These are phyloP conservation scores for Ornithoptera priamus DNA, from an alignment of 2,888 invertebrate species.

Conservation along the genomic window DNA sequence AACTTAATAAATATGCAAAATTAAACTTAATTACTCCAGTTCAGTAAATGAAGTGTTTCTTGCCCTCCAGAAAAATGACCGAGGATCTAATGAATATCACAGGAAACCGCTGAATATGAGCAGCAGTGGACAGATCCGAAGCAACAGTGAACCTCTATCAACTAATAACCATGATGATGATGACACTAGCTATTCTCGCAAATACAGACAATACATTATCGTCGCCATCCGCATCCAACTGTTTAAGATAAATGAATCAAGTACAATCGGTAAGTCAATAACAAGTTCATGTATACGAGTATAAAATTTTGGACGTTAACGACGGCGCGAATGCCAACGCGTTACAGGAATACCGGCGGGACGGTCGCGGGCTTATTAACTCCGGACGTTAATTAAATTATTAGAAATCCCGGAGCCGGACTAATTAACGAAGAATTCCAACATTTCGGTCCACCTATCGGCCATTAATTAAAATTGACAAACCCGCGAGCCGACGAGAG, in stretches of 20 bases:
- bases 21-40: too few species aligned
- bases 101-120: too few species aligned
- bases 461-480: conserved; percentile 79
- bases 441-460: conserved; percentile 78
- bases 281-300: background rate
- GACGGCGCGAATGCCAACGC: conserved; percentile 54
- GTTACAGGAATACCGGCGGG: conserved; percentile 66
- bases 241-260: background rate
- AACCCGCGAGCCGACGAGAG: conserved; percentile 68
- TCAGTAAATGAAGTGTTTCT: too few species aligned
- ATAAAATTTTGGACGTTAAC: conserved; percentile 33
- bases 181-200: too few species aligned
- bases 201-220: background rate
- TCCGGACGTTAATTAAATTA: conserved; percentile 76
- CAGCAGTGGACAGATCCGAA: too few species aligned
- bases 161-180: too few species aligned
- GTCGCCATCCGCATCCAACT: background rate
- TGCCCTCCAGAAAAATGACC: too few species aligned
- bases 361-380: conserved; percentile 68
- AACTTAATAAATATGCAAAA: too few species aligned
- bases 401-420: conserved; percentile 75
- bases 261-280: background rate
- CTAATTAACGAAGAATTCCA: conserved; percentile 80
- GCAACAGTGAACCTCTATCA: too few species aligned
- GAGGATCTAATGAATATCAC: too few species aligned